Percentiles rank a stretch among this genome's conserved stretches.
Evolutionary conservation across 2,888 invertebrate species (phyloP).

Genomic region (Cryptus armator): DNA sequence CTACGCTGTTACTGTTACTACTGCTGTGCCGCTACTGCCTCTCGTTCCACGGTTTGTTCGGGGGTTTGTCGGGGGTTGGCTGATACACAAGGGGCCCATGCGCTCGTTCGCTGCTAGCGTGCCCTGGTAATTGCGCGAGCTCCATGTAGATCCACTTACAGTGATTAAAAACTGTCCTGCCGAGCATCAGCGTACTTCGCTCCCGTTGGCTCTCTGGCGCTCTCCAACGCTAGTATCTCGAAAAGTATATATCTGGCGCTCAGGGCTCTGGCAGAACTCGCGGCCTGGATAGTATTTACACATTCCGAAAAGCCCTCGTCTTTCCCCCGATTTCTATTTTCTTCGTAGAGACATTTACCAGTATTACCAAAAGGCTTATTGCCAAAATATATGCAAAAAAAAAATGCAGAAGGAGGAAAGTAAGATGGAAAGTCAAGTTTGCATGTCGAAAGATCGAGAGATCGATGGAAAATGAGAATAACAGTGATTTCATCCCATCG

Average conservation of each 20-base stretch:
- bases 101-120: constrained; percentile 74
- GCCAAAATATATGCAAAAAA: neutral
- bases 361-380: neutral
- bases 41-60: constrained; percentile 46
- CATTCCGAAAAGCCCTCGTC: neutral
- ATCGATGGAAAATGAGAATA: constrained; percentile 6
- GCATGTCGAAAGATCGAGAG: neutral
- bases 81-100: constrained; percentile 83
- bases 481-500: constrained; percentile 45
- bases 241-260: constrained; percentile 7
- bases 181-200: constrained; percentile 77
- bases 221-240: constrained; percentile 35
- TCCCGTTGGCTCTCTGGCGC: constrained; percentile 42
- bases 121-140: constrained; percentile 84
- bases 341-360: neutral
- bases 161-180: constrained; percentile 86
- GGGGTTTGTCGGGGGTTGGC: constrained; percentile 56
- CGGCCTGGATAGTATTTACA: constrained; percentile 6
- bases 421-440: neutral
- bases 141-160: constrained; percentile 85
- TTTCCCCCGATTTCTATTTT: neutral
- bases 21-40: constrained; percentile 10
- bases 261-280: constrained; percentile 6
- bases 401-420: neutral
- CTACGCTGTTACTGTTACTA: constrained; percentile 36